Base-by-base conservation (phyloP, 2,797 vertebrate genomes). In the Hapalemur alaotrensis region DNA sequence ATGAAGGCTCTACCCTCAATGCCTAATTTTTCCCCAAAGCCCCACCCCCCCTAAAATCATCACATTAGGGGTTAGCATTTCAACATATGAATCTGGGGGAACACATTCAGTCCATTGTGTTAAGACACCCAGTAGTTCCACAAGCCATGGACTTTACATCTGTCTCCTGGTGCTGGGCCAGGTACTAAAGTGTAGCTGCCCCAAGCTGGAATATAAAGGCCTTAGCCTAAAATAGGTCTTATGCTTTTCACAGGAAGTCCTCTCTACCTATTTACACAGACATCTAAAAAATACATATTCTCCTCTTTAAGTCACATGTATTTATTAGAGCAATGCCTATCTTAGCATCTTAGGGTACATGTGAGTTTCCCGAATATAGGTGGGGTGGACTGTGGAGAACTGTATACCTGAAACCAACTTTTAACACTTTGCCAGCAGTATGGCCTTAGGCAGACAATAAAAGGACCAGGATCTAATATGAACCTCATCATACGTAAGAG, bases 271-370 rank as follows among this genome's bases (percentile, higher is more conserved):
- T 76, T 70, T 41, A 84, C 30, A 89, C 46, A 79, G 46, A 76
- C 38, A 52, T 32, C 70, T 46, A 76, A 72, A 52, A 78, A 48
- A 93, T 75, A 92, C 1, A 28, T 2, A 30, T 46, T 48, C 20
- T 72, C 48, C 25, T 96, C 72, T 91, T 84, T 75, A 82, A 89
- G 63, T 69, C 67, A 18, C 30, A 48, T 2, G 32, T 32, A 87
- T 57, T 32, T 85, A n/a, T 30, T 22, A 79, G 43, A 76, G 25
- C 22, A 76, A 72, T n/a, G 54, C 10, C 85, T 57, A 43, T 43
- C 4, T 83, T 46, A 43, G 63, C 46, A 72, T 73, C 50, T 52
- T 15, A 78, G 35, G 15, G 35, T 43, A 80, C 79, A 38, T 1
- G 1, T 43, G 52, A 38, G 38, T 83, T 57, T 59, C n/a, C 69